phyloP scores from a whole-genome alignment of 1,140 invertebrate species.

The Sarcophaga bullata region DNA sequence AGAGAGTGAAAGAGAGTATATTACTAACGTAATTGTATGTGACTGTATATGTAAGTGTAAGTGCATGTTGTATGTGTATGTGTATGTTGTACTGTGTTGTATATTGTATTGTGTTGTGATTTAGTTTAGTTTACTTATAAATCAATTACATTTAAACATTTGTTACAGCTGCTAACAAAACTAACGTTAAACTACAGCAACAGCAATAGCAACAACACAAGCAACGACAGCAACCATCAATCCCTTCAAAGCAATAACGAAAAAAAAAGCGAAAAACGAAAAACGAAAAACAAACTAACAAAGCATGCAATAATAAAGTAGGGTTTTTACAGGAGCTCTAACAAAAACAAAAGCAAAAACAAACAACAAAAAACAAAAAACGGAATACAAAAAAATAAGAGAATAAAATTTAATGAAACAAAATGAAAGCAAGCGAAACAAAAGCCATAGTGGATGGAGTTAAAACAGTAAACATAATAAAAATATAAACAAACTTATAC shows the following conservation, averaged over 20 bases:
- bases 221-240: background rate
- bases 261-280: slow-evolving; percentile 12
- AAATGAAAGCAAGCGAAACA: slow-evolving; percentile 25
- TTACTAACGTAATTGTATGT: too few species aligned
- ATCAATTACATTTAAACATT: slow-evolving; percentile 40
- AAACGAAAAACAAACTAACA: background rate
- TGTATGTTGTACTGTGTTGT: background rate
- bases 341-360: background rate
- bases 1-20: background rate
- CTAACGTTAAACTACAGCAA: slow-evolving; percentile 2
- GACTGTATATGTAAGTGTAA: background rate
- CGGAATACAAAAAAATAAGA: too few species aligned
- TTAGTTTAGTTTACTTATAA: slow-evolving; percentile 34
- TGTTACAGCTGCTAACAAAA: slow-evolving; percentile 9
- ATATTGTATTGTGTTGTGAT: background rate
- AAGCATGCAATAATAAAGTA: background rate
- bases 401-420: slow-evolving; percentile 10
- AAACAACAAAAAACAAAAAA: slow-evolving; percentile 1
- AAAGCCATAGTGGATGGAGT: background rate
- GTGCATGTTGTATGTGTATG: background rate
- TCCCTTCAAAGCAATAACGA: background rate
- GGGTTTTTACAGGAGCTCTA: background rate
- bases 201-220: too few species aligned
- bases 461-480: background rate
- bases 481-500: slow-evolving; percentile 7